Conservation (phyloP, 2,888 invertebrate genomes). For the Doris montereyensis region DNA sequence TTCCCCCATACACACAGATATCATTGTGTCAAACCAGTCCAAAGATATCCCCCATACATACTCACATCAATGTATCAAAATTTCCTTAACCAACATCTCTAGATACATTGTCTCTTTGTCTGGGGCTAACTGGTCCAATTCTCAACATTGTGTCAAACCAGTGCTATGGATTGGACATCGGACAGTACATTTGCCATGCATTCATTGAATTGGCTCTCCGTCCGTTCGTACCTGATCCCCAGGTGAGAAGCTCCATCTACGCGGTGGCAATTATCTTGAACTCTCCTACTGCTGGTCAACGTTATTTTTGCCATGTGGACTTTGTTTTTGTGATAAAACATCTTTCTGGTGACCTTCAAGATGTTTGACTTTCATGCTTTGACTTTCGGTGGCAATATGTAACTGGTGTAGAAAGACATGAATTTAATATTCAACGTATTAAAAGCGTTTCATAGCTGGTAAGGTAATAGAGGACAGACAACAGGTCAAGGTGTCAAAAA, state of each 20-base stretch:
- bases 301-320: constrained; percentile 76
- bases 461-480: too few species aligned
- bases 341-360: neutral
- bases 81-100: too few species aligned
- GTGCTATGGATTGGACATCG: constrained; percentile 95
- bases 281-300: constrained; percentile 80
- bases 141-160: constrained; percentile 93
- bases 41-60: too few species aligned
- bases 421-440: neutral
- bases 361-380: neutral
- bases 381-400: neutral
- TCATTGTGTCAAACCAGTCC: too few species aligned
- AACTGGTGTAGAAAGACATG: neutral
- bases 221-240: constrained; percentile 59
- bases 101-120: constrained; percentile 82
- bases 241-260: constrained; percentile 77
- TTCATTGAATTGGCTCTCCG: constrained; percentile 70
- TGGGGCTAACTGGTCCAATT: constrained; percentile 87
- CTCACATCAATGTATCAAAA: too few species aligned
- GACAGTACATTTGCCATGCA: constrained; percentile 86
- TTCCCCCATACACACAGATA: too few species aligned
- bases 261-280: constrained; percentile 82
- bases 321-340: constrained; percentile 56
- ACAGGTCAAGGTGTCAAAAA: too few species aligned
- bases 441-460: too few species aligned